These are phyloP conservation scores for Leucoptera coffeella DNA, from an alignment of 2,888 invertebrate species.

Conservation along the genomic window DNA sequence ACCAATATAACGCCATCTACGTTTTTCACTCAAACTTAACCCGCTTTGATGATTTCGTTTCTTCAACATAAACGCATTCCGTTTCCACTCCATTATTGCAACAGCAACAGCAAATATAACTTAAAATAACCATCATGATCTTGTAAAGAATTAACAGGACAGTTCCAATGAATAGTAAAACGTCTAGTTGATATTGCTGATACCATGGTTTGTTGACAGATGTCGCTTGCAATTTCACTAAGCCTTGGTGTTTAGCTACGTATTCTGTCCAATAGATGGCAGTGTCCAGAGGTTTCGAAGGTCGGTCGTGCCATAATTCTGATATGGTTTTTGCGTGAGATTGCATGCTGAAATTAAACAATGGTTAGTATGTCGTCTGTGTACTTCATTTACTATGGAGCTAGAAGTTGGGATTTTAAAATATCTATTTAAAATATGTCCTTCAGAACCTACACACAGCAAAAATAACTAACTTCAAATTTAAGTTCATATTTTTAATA, in stretches of 20 bases:
- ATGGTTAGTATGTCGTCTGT: no score
- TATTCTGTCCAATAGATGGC: slow-evolving; percentile 57
- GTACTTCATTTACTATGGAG: no score
- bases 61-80: slow-evolving; percentile 13
- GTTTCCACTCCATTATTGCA: slow-evolving; percentile 13
- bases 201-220: slow-evolving; percentile 26
- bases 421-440: no score
- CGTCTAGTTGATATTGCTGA: slow-evolving; percentile 34
- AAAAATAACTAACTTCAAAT: no score
- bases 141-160: slow-evolving; percentile 23
- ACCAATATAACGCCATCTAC: no score
- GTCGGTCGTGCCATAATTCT: slow-evolving; percentile 45
- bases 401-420: no score
- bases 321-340: slow-evolving; percentile 35
- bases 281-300: slow-evolving; percentile 41
- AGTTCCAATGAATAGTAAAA: slow-evolving; percentile 26
- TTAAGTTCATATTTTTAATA: background rate
- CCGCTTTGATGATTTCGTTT: slow-evolving; percentile 23
- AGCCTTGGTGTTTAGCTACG: slow-evolving; percentile 37
- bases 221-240: slow-evolving; percentile 27
- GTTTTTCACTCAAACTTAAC: slow-evolving; percentile 44
- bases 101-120: slow-evolving; percentile 27
- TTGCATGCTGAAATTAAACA: slow-evolving; percentile 31
- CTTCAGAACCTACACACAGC: no score
- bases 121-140: slow-evolving; percentile 24